Evolutionary conservation across 2,888 invertebrate species (phyloP).

Genomic region (Chloromyia formosa): DNA sequence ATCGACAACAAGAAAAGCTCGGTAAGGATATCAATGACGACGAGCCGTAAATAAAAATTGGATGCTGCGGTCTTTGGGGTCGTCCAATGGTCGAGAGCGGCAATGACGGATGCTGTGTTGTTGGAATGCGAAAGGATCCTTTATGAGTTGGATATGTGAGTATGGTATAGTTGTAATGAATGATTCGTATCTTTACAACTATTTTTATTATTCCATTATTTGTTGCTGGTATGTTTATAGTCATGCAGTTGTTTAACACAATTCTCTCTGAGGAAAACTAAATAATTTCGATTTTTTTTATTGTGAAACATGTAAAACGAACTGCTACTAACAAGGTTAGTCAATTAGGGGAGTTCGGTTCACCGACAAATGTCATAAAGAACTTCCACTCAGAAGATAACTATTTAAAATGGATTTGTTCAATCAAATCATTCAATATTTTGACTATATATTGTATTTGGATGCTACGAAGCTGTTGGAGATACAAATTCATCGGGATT

Average conservation of each 20-base stretch:
- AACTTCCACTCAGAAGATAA: too few species aligned
- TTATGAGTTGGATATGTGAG: too few species aligned
- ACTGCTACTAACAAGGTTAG: too few species aligned
- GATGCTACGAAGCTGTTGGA: too few species aligned
- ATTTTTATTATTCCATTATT: background rate
- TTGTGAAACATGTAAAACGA: background rate
- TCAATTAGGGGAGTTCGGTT: too few species aligned
- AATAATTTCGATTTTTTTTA: background rate
- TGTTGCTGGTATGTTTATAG: background rate
- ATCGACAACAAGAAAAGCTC: background rate
- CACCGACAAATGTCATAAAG: too few species aligned
- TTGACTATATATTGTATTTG: too few species aligned
- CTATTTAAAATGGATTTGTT: too few species aligned
- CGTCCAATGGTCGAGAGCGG: background rate
- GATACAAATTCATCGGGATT: too few species aligned
- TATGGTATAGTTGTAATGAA: too few species aligned
- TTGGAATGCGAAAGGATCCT: background rate
- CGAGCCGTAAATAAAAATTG: constrained; percentile 17
- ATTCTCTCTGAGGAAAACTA: background rate
- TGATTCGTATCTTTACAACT: too few species aligned
- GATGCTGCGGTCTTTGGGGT: background rate
- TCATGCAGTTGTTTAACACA: background rate
- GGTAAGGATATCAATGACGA: constrained; percentile 23
- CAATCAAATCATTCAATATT: too few species aligned
- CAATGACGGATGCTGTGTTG: background rate